Conservation (phyloP, 1,140 invertebrate species). For the Cardiocondyla obscurior region DNA sequence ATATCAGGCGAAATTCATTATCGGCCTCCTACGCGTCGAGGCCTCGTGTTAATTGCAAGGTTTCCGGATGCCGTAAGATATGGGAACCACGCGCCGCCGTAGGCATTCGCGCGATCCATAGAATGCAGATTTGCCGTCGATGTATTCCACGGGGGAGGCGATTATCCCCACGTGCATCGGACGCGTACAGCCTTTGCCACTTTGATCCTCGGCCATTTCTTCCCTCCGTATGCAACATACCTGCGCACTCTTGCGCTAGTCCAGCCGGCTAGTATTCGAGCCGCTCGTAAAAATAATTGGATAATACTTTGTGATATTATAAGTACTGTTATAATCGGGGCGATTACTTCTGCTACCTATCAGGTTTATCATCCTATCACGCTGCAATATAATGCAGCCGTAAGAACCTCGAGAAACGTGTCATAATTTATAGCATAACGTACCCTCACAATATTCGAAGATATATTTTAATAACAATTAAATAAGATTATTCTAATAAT, state of each 20-base stretch:
- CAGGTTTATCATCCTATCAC: background rate
- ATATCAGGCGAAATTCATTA: constrained; percentile 24
- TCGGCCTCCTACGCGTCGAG: background rate
- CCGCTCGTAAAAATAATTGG: background rate
- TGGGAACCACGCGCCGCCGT: constrained; percentile 60
- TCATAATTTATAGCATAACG: background rate
- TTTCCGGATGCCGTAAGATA: constrained; percentile 40
- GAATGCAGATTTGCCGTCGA: constrained; percentile 46
- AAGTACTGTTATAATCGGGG: background rate
- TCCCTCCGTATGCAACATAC: background rate
- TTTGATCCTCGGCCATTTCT: constrained; percentile 19
- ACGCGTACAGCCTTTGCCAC: constrained; percentile 38
- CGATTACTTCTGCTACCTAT: background rate
- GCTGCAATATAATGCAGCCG: background rate
- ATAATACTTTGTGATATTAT: background rate
- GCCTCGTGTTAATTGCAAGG: constrained; percentile 37
- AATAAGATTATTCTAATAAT: background rate
- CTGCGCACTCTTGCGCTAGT: background rate
- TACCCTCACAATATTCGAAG: background rate
- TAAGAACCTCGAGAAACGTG: background rate
- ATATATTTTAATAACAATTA: no score
- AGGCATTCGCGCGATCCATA: constrained; percentile 61
- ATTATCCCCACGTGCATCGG: constrained; percentile 46
- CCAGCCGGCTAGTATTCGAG: background rate
- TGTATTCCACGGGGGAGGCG: constrained; percentile 59